Base-by-base conservation (phyloP, 2,888 invertebrate genomes). In the Eupelmus urozonus region DNA sequence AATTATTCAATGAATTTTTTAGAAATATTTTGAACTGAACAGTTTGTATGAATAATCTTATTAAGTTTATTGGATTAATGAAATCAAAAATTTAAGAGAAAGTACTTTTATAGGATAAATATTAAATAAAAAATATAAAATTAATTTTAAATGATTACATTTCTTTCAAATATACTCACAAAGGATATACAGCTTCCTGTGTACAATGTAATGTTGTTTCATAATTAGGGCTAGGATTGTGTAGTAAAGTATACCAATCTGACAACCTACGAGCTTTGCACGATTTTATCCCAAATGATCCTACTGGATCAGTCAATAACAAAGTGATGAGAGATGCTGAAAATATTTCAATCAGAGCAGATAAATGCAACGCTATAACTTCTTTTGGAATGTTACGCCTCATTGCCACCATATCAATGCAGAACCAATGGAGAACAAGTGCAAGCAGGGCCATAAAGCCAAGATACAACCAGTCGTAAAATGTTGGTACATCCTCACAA, bases 151-250 rank as follows among this genome's bases (percentile, higher is more conserved):
- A 34, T 5, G 9, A 34, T n/a, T 34, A 34, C 3, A 34, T 34
- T 34, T 9, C 34, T 34, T 34, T 34, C 9, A 5, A 5, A 9
- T 57, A 85, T 81, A 92, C 95, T 93, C 92, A 98, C 97, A 99
- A 91, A 59, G 99, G 99, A 91, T 97, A 99, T 0, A 98, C 98
- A 75, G 98, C 97, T 91, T 99, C 99, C 87, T 99, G 98, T 0
- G 98, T 98, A 90, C 99, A 99, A 90, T 97, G 95, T 71, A 98
- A 90, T 20, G 95, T 95, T 80, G 94, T 93, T 76, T 95, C 95
- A 90, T 97, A 98, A 90, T 97, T 96, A 0, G 98, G 97, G 82
- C 94, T 94, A 5, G 99, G 99, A 91, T 99, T 99, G 86, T 97
- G 94, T 80, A 99, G 92, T 82, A 98, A 90, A 0, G 98, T 98